phyloP scores from a whole-genome alignment of 2,113 vertebrate genomes.

The Thermophis baileyi region DNA sequence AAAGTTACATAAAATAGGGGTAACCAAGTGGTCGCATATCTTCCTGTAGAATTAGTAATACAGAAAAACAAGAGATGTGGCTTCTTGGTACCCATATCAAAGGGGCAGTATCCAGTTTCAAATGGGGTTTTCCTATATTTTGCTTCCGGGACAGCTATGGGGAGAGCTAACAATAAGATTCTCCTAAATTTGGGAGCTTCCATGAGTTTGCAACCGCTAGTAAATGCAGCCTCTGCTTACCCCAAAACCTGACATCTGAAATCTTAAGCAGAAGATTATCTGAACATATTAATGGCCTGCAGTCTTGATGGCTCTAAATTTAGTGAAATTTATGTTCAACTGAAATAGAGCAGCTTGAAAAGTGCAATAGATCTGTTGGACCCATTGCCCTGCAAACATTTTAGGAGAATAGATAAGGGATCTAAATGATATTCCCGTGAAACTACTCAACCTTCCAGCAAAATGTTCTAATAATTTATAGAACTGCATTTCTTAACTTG shows the following conservation, averaged over 20 bases:
- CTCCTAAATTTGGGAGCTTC: not conserved
- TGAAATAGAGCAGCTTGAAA: too few species aligned
- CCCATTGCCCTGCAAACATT: not conserved
- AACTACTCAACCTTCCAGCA: not conserved
- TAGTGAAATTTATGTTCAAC: not conserved
- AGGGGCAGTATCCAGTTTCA: not conserved
- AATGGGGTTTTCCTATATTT: not conserved
- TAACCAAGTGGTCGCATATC: not conserved
- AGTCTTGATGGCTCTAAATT: not conserved
- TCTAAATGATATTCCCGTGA: not conserved
- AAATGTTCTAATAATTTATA: slow-evolving; percentile 3
- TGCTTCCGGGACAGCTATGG: not conserved
- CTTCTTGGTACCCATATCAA: not conserved
- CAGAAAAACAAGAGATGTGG: not conserved
- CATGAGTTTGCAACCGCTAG: not conserved
- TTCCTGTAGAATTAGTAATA: not conserved
- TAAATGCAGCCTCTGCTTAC: not conserved
- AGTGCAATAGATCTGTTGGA: not conserved
- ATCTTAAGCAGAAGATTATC: not conserved
- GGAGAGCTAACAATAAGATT: not conserved
- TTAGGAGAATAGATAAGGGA: not conserved
- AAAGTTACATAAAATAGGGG: not conserved
- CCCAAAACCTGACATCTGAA: not conserved
- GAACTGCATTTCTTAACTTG: not conserved
- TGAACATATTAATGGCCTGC: not conserved